Evolutionary conservation across 2,113 vertebrate species (phyloP).

Genomic region (Brachypodius melanocephalos): DNA sequence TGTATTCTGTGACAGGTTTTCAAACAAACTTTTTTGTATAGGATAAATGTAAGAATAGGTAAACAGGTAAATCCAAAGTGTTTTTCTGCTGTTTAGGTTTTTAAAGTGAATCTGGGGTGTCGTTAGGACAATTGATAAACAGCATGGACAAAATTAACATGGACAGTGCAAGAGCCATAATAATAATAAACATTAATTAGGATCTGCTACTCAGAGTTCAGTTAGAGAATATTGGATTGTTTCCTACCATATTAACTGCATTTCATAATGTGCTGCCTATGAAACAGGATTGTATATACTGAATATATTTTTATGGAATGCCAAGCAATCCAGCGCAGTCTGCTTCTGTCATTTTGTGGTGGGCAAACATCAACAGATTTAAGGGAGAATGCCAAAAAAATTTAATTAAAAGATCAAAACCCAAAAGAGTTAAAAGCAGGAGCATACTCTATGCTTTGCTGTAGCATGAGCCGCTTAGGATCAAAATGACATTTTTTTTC

Average conservation of each 20-base stretch:
- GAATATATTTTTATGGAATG: not conserved
- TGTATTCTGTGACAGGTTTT: not conserved
- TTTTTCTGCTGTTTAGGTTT: not conserved
- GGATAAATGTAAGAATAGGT: not conserved
- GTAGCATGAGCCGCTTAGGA: not conserved
- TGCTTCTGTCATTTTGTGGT: not conserved
- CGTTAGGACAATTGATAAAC: not conserved
- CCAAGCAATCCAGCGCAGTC: not conserved
- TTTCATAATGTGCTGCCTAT: not conserved
- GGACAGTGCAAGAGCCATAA: not conserved
- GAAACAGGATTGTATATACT: not conserved
- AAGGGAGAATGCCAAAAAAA: not conserved
- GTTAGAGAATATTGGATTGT: not conserved
- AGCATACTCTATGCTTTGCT: not conserved
- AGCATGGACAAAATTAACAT: not conserved
- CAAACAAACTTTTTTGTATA: not conserved
- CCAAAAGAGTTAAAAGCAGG: not conserved
- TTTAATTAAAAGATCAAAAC: not conserved
- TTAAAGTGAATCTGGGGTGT: not conserved
- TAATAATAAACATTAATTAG: not conserved
- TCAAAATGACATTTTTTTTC: not conserved
- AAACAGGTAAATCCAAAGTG: not conserved
- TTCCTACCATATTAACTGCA: not conserved
- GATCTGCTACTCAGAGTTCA: not conserved
- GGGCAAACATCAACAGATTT: not conserved